Conservation (phyloP, 1,140 invertebrate species). For the Leptopilina clavipes region DNA sequence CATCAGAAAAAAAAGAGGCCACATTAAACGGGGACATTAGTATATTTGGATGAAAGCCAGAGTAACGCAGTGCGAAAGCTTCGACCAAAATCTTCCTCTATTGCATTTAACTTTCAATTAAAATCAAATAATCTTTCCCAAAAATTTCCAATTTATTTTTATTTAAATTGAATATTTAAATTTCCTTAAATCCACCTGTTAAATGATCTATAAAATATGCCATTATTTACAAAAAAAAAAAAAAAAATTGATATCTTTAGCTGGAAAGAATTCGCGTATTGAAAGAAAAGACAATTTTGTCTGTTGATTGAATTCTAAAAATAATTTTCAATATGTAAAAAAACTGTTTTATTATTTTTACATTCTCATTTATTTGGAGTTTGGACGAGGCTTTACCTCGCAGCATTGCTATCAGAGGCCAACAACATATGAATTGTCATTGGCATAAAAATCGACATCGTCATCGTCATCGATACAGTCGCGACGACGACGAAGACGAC, state of each 20-base stretch:
- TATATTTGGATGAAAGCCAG: constrained; percentile 26
- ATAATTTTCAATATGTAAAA: too few relatives aligned
- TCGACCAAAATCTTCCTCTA: constrained; percentile 24
- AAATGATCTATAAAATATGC: too few relatives aligned
- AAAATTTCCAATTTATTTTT: too few relatives aligned
- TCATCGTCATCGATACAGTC: constrained; percentile 4
- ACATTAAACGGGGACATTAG: background rate
- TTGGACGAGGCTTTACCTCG: constrained; percentile 1
- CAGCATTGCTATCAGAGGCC: background rate
- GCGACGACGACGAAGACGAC: constrained; percentile 13
- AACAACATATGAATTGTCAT: background rate
- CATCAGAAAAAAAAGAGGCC: constrained; percentile 5
- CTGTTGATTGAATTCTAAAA: too few relatives aligned
- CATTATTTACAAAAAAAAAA: too few relatives aligned
- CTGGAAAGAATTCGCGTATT: too few relatives aligned
- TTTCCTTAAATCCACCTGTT: too few relatives aligned
- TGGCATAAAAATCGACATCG: constrained; percentile 7
- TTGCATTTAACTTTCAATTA: background rate
- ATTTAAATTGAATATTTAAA: too few relatives aligned
- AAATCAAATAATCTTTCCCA: background rate
- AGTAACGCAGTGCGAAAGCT: constrained; percentile 22
- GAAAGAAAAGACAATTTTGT: too few relatives aligned
- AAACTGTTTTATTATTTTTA: too few relatives aligned
- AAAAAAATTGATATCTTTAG: too few relatives aligned
- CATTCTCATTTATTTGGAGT: background rate